A percentile compares a stretch with the other conserved stretches of the same genome.
phyloP scores from a whole-genome alignment of 1,140 invertebrate genomes.

The Meloidogyne hapla region DNA sequence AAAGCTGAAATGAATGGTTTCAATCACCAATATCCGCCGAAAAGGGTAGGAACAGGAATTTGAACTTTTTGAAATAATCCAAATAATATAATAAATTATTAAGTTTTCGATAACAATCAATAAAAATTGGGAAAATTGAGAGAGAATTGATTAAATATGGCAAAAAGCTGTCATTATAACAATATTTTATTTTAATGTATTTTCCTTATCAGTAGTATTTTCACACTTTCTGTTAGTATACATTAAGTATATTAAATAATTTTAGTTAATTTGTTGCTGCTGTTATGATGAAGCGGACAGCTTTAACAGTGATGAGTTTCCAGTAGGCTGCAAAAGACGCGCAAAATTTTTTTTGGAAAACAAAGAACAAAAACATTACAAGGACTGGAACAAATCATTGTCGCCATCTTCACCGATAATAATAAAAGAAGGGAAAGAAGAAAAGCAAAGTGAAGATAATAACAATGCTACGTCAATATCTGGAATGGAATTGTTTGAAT shows the following conservation, averaged over 20 bases:
- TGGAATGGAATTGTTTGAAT: not conserved
- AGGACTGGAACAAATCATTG: not conserved
- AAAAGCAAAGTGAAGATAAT: not conserved
- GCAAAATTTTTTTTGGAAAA: not conserved
- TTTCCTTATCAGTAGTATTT: too few species aligned
- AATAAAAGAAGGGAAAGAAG: not conserved
- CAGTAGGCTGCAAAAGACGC: slow-evolving; percentile 13
- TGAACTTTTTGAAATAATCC: too few species aligned
- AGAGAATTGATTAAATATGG: too few species aligned
- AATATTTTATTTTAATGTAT: too few species aligned
- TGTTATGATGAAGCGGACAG: slow-evolving; percentile 12
- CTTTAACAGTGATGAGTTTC: not conserved
- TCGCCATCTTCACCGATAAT: not conserved
- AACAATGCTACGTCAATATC: not conserved
- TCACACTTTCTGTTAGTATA: too few species aligned
- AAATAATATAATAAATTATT: too few species aligned
- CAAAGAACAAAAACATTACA: not conserved
- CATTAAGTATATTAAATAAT: too few species aligned
- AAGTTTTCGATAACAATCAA: too few species aligned
- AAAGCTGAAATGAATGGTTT: not conserved
- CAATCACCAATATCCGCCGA: not conserved
- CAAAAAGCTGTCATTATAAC: too few species aligned
- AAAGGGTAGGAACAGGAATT: not conserved
- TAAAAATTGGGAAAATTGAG: too few species aligned
- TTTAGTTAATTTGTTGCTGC: slow-evolving; percentile 25